Conservation (phyloP, 2,113 vertebrate genomes). For the Elachura formosa region DNA sequence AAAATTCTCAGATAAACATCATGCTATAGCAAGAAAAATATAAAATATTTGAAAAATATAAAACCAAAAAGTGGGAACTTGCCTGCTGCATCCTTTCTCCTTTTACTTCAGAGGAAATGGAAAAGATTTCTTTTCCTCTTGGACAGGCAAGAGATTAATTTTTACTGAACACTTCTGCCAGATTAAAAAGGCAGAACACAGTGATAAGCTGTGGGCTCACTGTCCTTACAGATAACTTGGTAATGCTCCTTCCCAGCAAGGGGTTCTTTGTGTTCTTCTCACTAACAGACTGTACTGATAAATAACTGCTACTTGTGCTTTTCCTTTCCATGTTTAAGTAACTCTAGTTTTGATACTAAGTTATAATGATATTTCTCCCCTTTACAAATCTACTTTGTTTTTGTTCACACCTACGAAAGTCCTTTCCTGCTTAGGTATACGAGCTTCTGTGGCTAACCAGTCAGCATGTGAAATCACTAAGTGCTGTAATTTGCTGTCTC, state of each 20-base stretch:
- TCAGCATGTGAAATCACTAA: neutral
- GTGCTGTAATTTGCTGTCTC: neutral
- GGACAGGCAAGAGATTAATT: neutral
- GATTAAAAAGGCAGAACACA: neutral
- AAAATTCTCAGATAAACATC: neutral
- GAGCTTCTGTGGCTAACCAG: neutral
- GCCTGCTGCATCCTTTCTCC: neutral
- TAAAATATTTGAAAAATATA: neutral
- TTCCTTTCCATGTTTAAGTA: neutral
- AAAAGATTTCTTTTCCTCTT: neutral
- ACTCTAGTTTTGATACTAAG: neutral
- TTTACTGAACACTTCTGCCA: neutral
- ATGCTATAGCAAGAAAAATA: neutral
- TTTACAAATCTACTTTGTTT: neutral
- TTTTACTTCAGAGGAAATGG: neutral
- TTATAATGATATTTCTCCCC: neutral
- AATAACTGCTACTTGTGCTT: neutral
- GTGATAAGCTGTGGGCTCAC: neutral
- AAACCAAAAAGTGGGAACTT: neutral
- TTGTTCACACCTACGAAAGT: neutral
- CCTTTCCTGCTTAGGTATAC: neutral
- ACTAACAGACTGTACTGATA: neutral
- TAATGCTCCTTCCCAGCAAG: neutral
- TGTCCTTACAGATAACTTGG: neutral
- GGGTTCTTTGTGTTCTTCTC: neutral